phyloP scores from a whole-genome alignment of 2,888 invertebrate species.

The Gortyna flavago region DNA sequence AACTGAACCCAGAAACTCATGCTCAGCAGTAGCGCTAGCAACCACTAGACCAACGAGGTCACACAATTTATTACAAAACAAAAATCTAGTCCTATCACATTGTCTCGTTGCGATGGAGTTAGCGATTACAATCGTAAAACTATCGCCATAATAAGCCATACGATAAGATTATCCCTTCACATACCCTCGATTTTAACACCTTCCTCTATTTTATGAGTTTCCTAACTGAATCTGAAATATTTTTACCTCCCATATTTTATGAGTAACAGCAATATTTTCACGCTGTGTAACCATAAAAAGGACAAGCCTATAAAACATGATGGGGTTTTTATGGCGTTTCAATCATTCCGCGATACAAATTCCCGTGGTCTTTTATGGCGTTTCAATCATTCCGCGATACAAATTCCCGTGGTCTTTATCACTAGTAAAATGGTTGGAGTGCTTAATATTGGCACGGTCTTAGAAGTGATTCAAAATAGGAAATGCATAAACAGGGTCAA shows the following conservation, averaged over 20 bases:
- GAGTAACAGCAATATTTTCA: conserved; percentile 56
- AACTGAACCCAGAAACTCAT: no score
- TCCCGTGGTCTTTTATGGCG: conserved; percentile 63
- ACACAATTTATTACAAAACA: no score
- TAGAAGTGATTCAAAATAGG: conserved; percentile 21
- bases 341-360: conserved; percentile 67
- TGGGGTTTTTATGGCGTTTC: conserved; percentile 61
- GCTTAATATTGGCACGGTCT: conserved; percentile 23
- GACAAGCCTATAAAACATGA: conserved; percentile 59
- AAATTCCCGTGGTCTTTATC: conserved; percentile 62
- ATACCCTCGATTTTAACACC: conserved; percentile 39
- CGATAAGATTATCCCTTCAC: conserved; percentile 19
- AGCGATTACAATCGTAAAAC: neutral
- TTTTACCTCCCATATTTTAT: conserved; percentile 55
- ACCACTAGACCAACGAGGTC: no score
- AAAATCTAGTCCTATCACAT: no score
- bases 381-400: conserved; percentile 66
- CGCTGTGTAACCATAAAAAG: conserved; percentile 61
- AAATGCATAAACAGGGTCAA: neutral
- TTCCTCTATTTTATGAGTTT: conserved; percentile 59
- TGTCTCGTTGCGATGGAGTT: neutral
- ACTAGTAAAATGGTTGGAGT: conserved; percentile 37
- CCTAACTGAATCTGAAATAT: conserved; percentile 56
- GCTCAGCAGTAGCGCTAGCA: no score
- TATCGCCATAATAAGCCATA: neutral